Evolutionary conservation across 2,113 vertebrate genomes (phyloP), one percentile per base, ranked within the genome.

Genomic region (Prunella fulvescens): DNA sequence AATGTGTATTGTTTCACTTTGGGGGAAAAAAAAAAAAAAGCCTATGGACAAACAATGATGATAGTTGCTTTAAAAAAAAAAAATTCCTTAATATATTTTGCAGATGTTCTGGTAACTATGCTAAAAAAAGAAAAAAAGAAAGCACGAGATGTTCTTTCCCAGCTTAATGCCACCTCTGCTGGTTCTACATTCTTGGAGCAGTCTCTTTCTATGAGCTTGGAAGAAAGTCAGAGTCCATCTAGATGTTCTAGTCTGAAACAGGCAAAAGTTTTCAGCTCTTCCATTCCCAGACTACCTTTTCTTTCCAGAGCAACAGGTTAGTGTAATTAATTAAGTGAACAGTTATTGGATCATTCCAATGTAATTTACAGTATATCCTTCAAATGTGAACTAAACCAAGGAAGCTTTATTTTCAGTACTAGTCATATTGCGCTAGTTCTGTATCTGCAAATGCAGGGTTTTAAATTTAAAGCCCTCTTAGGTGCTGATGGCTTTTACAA

Each of bases 61-160:
- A 47, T 78, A 48, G 4, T 47, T 87, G 7, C 23, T 65, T 54
- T 3, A 23, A 28, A n/a, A 22, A 19, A 39, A 18, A 54, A 11
- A 60, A 24, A 8, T 54, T 98, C 97, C 98, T 98, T 98, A 98
- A 95, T 26, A 45, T 78, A 14, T 62, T 39, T 73, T 71, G 73
- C 95, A 99, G 99, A 98, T 97, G 98, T 99, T 91, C 92, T 99
- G 26, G 97, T 99, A 70, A 98, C 96, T 95, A 99, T 99, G 98
- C 93, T 99, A 80, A 99, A 99, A 97, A 99, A 98, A 69, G 99
- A 99, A 93, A 99, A 98, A 96, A 98, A 97, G 94, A 98, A 97
- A 95, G 81, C 95, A 8, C 98, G 97, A 82, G 98, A 98, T 76
- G 92, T 93, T 42, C 82, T 96, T 53, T 92, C 95, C 25, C 97